Conservation (phyloP, 1,140 invertebrate species). For the Ips nitidus region DNA sequence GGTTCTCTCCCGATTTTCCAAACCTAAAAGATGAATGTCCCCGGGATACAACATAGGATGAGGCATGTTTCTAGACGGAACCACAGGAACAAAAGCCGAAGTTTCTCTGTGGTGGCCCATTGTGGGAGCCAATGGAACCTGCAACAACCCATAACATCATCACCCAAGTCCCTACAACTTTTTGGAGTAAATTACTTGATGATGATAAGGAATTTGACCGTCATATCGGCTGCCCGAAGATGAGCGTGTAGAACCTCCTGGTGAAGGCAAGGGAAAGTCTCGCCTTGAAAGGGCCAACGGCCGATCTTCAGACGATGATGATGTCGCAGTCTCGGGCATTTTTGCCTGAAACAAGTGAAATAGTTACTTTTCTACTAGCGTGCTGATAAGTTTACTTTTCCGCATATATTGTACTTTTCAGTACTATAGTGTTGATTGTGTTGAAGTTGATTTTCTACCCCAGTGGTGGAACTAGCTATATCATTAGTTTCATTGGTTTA, state of each 20-base stretch:
- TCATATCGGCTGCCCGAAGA: slow-evolving; percentile 59
- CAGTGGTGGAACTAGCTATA: too few species aligned
- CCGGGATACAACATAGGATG: slow-evolving; percentile 66
- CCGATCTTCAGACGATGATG: slow-evolving; percentile 40
- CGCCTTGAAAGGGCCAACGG: slow-evolving; percentile 43
- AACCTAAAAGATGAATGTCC: slow-evolving; percentile 62
- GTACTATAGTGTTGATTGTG: too few species aligned
- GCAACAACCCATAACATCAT: background rate
- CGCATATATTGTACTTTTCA: too few species aligned
- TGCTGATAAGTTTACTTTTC: too few species aligned
- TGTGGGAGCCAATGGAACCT: slow-evolving; percentile 50
- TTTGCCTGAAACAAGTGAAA: slow-evolving; percentile 27
- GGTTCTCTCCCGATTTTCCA: slow-evolving; percentile 59
- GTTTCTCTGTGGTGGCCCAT: slow-evolving; percentile 69
- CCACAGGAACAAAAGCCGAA: slow-evolving; percentile 80
- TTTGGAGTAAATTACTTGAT: slow-evolving; percentile 53
- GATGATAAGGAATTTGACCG: slow-evolving; percentile 67
- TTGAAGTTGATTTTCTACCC: too few species aligned
- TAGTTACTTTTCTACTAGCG: background rate
- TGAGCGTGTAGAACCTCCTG: slow-evolving; percentile 35
- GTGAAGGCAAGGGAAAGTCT: slow-evolving; percentile 42
- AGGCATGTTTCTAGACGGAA: slow-evolving; percentile 69
- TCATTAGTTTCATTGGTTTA: too few species aligned
- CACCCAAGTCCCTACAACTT: background rate
- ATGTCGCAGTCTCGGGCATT: slow-evolving; percentile 44